Evolutionary conservation across 2,113 vertebrate species (phyloP), one percentile per base, ranked within the genome.

Genomic region (Maccullochella peelii): DNA sequence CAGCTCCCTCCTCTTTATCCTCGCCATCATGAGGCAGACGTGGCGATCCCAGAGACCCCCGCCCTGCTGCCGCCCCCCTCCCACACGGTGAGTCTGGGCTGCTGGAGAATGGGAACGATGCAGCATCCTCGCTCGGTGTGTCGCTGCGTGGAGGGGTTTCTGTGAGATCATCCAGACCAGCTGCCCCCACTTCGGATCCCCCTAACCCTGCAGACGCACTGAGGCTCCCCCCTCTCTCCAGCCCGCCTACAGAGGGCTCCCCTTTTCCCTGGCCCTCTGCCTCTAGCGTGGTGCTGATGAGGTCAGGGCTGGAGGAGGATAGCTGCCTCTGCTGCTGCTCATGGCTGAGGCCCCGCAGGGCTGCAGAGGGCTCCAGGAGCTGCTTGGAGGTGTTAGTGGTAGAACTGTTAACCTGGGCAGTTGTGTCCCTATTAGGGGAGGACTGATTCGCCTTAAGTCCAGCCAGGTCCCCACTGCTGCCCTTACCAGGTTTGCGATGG

Each of bases 231-330:
- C 92, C 93, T 81, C 91, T 85, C 70, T 94, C 94, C 30, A 94
- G 84, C 25, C 91, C 91, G 0, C 94, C 80, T 16, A 75, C 89
- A 5, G 87, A 69, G 36, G 90, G n/a, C 44, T 86, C 93, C 75
- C 93, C 95, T 49, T 95, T 95, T 38, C 80, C 91, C 68, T 92
- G 91, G 55, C 80, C 95, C 50, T 92, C 95, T 0, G 93, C 96
- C 70, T 96, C 96, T 52, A 97, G 83, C 1, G 97, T 96, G 63
- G 96, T 97, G 91, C 96, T 96, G 87, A 99, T 95, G 86, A 99
- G 96, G 91, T 99, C 97, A 0, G 98, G 98, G 91, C 97, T 97
- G 38, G 97, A 98, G 30, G 95, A 97, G 2, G 97, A 97, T 58
- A 98, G 95, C 91, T 97, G 97, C 78, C 96, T 95, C 38, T 96